Evolutionary conservation across 2,797 vertebrate genomes (phyloP).

Genomic region (Amphiprion clarkii): DNA sequence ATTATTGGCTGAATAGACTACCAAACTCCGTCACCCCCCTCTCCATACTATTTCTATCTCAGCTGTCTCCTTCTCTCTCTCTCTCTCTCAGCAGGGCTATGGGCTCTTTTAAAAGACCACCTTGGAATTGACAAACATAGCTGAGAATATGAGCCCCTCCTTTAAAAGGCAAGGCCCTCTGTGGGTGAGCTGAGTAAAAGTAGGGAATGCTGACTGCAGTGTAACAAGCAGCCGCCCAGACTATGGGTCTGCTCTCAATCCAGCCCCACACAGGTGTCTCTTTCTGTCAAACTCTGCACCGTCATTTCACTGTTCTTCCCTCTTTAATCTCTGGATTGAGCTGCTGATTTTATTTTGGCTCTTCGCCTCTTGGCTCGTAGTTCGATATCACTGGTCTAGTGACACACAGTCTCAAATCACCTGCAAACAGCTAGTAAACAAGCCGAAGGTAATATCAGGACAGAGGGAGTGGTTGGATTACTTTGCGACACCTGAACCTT

Average conservation of each 20-base stretch:
- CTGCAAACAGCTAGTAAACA: constrained; percentile 7
- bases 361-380: background rate
- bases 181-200: constrained; percentile 63
- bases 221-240: constrained; percentile 68
- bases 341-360: background rate
- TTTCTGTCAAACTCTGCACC: constrained; percentile 33
- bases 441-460: constrained; percentile 15
- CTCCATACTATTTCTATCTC: constrained; percentile 73
- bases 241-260: constrained; percentile 25
- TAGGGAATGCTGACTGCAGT: constrained; percentile 83
- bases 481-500: background rate
- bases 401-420: background rate
- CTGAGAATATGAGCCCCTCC: constrained; percentile 86
- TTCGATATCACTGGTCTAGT: constrained; percentile 15
- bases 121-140: constrained; percentile 87
- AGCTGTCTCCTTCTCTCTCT: constrained; percentile 70
- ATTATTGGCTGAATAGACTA: constrained; percentile 64
- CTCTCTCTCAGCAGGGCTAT: constrained; percentile 37
- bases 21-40: constrained; percentile 48
- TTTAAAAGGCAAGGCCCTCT: constrained; percentile 84
- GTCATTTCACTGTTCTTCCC: background rate
- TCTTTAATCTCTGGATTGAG: constrained; percentile 11
- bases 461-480: background rate
- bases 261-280: constrained; percentile 19
- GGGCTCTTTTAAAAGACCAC: constrained; percentile 79